Base-by-base conservation (phyloP, 2,797 vertebrate genomes). In the Meriones psammophilus region DNA sequence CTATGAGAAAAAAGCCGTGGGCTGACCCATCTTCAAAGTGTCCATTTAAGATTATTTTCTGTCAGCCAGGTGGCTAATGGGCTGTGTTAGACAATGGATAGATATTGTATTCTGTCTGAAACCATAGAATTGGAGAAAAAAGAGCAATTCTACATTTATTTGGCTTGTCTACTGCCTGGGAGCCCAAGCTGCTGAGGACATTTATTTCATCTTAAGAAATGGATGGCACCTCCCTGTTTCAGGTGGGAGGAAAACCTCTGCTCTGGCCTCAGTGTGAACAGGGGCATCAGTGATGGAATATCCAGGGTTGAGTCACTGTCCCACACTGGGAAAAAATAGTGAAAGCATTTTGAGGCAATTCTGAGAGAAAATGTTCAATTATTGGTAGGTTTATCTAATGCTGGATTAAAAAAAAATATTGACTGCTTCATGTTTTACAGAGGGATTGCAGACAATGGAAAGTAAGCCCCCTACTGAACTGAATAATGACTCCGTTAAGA, bases 1-100 rank as follows among this genome's bases (percentile, higher is more conserved):
- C 94, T 94, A 91, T 94, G 93, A 95, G 94, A 91, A 95, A 97
- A 97, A 97, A 97, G 95, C 93, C 46, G 14, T 96, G 89, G 96
- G 92, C 97, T 97, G 96, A 97, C 96, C 97, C 97, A 97, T 97
- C 97, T 97, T 97, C 97, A 97, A 98, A 97, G 96, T 96, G 93
- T 96, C 96, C 97, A 96, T 96, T 97, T 98, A 97, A 98, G 96
- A 97, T 97, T 97, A 97, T 97, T 98, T 97, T 97, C 97, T 97
- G 96, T 97, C 97, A 98, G 96, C 96, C 97, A 97, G 94, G 96
- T 98, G 96, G 97, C 97, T 97, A 97, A 97, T 97, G 97, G 96
- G 96, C 96, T 97, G 93, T 98, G 90, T 97, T 97, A 98, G 97
- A 98, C 97, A 98, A 97, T 97, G 96, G 97, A 97, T 97, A 97